These are phyloP conservation scores for Leptinotarsa rubiginosa DNA, from an alignment of 2,888 invertebrate genomes.

Conservation along the genomic window DNA sequence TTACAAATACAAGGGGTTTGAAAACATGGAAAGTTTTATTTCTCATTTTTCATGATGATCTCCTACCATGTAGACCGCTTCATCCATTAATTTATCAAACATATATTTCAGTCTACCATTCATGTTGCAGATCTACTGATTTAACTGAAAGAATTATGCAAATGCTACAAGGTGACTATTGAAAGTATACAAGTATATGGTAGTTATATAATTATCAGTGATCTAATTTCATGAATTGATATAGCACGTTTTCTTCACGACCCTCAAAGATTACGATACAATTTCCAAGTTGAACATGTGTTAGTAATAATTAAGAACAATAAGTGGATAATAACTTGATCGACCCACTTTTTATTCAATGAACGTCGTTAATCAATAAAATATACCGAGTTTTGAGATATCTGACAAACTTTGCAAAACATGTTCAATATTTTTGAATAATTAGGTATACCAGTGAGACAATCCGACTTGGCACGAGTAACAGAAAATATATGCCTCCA, in stretches of 20 bases:
- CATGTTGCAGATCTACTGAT: no score
- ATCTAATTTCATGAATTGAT: conserved; percentile 2
- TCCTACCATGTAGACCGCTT: no score
- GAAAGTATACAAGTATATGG: background rate
- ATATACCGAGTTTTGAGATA: background rate
- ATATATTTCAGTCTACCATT: no score
- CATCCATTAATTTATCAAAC: no score
- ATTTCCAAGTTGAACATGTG: conserved; percentile 17
- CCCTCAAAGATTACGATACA: conserved; percentile 11
- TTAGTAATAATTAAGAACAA: background rate
- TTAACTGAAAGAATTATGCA: background rate
- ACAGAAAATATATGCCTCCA: no score
- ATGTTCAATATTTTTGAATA: no score
- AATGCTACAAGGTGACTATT: background rate
- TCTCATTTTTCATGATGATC: no score
- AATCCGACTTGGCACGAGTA: no score
- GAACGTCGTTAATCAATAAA: background rate
- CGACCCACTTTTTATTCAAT: background rate
- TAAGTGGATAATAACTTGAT: background rate
- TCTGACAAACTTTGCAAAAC: no score
- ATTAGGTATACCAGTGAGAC: no score
- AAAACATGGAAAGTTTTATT: no score
- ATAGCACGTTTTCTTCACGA: conserved; percentile 2
- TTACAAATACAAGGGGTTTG: no score
- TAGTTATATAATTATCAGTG: conserved; percentile 4